A percentile compares a stretch with the other conserved stretches of the same genome.
phyloP scores from a whole-genome alignment of 1,140 invertebrate genomes.

The Megathymus violae region DNA sequence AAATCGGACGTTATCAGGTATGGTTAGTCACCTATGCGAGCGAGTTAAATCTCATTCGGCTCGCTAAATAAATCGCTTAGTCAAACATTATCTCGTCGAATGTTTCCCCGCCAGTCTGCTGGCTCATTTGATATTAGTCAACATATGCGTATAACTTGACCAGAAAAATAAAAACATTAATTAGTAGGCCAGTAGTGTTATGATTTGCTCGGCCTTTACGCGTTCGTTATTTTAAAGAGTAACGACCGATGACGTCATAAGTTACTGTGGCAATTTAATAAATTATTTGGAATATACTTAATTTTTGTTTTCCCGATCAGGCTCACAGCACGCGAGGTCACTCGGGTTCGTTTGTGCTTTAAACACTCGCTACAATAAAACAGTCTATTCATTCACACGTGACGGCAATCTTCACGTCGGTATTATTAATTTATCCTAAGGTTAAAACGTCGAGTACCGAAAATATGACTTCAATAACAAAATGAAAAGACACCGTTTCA shows the following conservation, averaged over 20 bases:
- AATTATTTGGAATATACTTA: not conserved
- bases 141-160: not conserved
- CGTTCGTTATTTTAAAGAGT: too few relatives aligned
- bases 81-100: not conserved
- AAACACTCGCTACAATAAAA: constrained; percentile 39
- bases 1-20: not conserved
- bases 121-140: not conserved
- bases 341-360: constrained; percentile 33
- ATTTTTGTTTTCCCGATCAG: not conserved
- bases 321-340: constrained; percentile 4
- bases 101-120: not conserved
- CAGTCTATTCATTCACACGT: constrained; percentile 38
- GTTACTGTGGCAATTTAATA: not conserved
- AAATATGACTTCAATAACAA: constrained; percentile 14
- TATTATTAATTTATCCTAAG: constrained; percentile 27
- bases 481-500: constrained; percentile 13
- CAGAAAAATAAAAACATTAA: not conserved
- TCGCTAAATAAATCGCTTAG: not conserved
- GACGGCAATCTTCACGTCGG: constrained; percentile 38
- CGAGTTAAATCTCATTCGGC: not conserved
- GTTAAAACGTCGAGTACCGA: constrained; percentile 27
- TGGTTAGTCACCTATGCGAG: not conserved
- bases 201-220: too few relatives aligned
- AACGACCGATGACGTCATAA: not conserved
- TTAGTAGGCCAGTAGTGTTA: too few relatives aligned